Conservation (phyloP, 2,797 vertebrate genomes). For the Anguilla anguilla region DNA sequence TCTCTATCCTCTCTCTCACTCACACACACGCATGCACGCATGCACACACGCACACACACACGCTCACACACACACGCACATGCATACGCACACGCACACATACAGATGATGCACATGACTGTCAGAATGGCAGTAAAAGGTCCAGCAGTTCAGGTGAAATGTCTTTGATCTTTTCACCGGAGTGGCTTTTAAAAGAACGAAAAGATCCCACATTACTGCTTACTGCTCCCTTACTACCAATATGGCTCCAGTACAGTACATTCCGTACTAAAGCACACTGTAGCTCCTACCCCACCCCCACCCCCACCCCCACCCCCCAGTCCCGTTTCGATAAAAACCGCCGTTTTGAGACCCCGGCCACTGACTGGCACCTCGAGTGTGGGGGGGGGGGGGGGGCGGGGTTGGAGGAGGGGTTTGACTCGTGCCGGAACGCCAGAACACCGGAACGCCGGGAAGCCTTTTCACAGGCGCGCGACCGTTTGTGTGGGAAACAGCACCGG, state of each 20-base stretch:
- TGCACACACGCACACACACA: slow-evolving; percentile 3
- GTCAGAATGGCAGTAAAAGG: neutral
- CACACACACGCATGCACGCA: slow-evolving; percentile 10
- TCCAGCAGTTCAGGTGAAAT: neutral
- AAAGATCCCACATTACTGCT: neutral
- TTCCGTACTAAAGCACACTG: neutral
- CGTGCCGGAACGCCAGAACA: neutral
- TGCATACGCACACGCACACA: neutral
- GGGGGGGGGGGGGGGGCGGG: neutral
- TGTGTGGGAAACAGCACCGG: slow-evolving; percentile 24
- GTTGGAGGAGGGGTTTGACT: neutral
- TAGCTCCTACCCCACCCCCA: neutral
- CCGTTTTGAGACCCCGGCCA: neutral
- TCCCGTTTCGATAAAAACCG: too few relatives aligned
- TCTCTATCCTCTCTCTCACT: neutral
- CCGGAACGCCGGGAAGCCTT: slow-evolving; percentile 4
- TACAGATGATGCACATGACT: neutral
- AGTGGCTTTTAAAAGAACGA: neutral
- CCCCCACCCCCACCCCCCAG: neutral
- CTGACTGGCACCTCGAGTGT: neutral
- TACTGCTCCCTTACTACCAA: neutral
- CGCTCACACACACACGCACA: slow-evolving; percentile 15
- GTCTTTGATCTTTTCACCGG: neutral
- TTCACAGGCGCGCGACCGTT: slow-evolving; percentile 1
- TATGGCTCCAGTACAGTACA: neutral